Evolutionary conservation across 2,888 invertebrate species (phyloP).

Genomic region (Morpho deidamia): DNA sequence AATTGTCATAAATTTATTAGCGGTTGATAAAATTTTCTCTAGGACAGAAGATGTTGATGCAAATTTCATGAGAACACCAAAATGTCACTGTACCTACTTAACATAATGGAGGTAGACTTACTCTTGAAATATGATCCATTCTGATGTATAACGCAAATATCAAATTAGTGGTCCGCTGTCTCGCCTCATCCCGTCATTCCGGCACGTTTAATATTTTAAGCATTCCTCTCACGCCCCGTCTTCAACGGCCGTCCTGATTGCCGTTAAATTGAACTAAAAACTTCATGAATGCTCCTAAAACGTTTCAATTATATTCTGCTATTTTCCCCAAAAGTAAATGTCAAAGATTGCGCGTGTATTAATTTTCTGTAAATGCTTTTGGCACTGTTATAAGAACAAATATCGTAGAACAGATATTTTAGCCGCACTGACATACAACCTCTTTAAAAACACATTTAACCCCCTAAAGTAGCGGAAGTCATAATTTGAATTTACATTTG

Average conservation of each 20-base stretch:
- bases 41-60: no score
- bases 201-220: conserved; percentile 72
- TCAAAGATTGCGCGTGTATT: conserved; percentile 8
- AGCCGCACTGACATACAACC: conserved; percentile 21
- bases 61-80: no score
- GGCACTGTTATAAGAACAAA: conserved; percentile 12
- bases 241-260: conserved; percentile 77
- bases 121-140: conserved; percentile 20
- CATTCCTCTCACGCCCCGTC: conserved; percentile 72
- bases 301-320: conserved; percentile 60
- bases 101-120: neutral
- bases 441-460: conserved; percentile 34
- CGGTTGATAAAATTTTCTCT: no score
- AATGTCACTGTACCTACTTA: no score
- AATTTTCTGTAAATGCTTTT: conserved; percentile 20
- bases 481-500: conserved; percentile 59
- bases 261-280: conserved; percentile 79
- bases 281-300: conserved; percentile 73
- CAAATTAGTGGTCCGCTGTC: conserved; percentile 58
- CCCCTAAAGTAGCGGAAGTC: conserved; percentile 34
- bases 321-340: neutral
- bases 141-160: conserved; percentile 46
- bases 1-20: no score
- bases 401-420: conserved; percentile 21
- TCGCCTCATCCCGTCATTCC: conserved; percentile 51